Conservation (phyloP, 2,797 vertebrate species). For the Rhabdomys pumilio region DNA sequence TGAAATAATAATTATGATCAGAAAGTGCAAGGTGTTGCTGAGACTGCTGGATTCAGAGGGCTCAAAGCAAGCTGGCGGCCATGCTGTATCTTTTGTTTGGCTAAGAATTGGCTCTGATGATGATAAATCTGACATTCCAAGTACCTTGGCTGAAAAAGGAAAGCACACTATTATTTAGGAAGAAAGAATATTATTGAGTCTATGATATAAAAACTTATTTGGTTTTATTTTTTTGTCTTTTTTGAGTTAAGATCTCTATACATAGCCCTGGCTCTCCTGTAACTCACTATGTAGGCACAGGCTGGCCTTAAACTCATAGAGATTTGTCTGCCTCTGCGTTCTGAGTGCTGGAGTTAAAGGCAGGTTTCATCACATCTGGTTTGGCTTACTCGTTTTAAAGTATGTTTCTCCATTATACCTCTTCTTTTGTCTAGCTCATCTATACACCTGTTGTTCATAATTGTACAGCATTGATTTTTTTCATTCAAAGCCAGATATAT, state of each 20-base stretch:
- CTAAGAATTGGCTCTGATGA: conserved; percentile 56
- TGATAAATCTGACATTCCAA: conserved; percentile 34
- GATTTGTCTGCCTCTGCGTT: background rate
- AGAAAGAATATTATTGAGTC: conserved; percentile 23
- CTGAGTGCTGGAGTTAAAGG: background rate
- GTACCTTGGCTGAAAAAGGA: conserved; percentile 42
- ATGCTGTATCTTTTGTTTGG: conserved; percentile 25
- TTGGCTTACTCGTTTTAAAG: background rate
- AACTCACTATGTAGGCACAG: background rate
- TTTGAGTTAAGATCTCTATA: background rate
- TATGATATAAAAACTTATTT: background rate
- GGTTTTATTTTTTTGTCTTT: background rate
- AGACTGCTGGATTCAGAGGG: background rate
- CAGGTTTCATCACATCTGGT: background rate
- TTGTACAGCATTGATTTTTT: background rate
- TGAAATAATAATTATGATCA: conserved; percentile 45
- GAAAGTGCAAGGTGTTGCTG: conserved; percentile 3
- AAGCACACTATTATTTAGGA: conserved; percentile 22
- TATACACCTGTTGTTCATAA: background rate
- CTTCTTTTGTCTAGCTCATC: background rate
- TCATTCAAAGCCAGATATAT: background rate
- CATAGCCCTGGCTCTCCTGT: background rate
- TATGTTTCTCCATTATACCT: background rate
- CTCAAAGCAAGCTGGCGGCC: conserved; percentile 37
- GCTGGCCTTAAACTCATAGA: background rate